Conservation (phyloP, 2,797 vertebrate species). For the Somateria mollissima region DNA sequence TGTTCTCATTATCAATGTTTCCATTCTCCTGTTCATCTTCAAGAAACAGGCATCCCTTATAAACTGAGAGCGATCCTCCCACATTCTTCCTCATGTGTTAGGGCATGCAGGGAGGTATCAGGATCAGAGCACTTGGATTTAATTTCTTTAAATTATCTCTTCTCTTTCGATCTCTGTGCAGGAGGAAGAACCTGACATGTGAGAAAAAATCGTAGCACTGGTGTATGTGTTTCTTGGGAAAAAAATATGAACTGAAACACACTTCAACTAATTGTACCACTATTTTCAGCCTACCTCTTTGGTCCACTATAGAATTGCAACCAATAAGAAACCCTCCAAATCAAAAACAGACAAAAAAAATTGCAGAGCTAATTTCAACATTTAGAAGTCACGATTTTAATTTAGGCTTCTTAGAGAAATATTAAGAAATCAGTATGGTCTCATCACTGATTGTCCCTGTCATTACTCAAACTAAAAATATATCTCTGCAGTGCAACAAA, state of each 20-base stretch:
- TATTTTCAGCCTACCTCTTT: neutral
- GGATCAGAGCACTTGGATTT: neutral
- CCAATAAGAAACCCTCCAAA: neutral
- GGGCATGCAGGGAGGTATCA: neutral
- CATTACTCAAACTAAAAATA: neutral
- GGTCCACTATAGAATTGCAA: neutral
- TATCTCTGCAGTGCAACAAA: neutral
- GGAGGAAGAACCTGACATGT: rapidly evolving
- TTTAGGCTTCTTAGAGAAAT: neutral
- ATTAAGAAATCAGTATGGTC: neutral
- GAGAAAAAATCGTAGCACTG: neutral
- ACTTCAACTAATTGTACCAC: neutral
- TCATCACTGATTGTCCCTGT: neutral
- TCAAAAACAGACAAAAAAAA: neutral
- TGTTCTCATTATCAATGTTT: neutral
- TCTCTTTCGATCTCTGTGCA: neutral
- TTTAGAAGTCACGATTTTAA: neutral
- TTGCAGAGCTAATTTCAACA: neutral
- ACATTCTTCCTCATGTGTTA: neutral
- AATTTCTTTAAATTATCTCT: neutral
- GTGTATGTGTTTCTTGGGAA: neutral
- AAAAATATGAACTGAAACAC: neutral
- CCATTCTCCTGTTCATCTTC: neutral
- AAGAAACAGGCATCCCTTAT: neutral
- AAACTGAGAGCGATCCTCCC: neutral